Evolutionary conservation across 2,797 vertebrate species (phyloP).

Genomic region (Scolopax rusticola): DNA sequence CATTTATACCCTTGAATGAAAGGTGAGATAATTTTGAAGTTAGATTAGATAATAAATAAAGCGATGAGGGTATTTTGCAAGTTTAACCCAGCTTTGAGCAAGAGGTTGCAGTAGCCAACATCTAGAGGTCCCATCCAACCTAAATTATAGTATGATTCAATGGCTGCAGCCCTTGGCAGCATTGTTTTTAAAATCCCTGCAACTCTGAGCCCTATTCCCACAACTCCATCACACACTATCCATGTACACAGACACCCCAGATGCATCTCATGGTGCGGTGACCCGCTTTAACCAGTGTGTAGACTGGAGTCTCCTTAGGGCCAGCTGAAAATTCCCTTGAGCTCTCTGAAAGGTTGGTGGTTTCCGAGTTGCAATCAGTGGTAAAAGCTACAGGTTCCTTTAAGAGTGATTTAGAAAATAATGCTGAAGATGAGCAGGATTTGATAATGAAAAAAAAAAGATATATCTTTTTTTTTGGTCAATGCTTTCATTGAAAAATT

Average conservation of each 20-base stretch:
- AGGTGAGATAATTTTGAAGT: background rate
- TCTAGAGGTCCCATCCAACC: background rate
- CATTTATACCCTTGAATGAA: background rate
- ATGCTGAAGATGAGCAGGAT: background rate
- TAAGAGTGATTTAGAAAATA: slow-evolving; percentile 14
- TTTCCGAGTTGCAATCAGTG: background rate
- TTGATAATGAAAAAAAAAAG: background rate
- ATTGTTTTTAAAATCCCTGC: background rate
- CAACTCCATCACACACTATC: background rate
- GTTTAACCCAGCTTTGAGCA: background rate
- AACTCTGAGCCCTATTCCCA: background rate
- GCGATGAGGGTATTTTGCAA: background rate
- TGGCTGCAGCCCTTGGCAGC: background rate
- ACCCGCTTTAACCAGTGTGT: background rate
- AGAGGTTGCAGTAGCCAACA: background rate
- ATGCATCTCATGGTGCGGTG: background rate
- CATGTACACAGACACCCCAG: background rate
- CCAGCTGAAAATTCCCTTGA: background rate
- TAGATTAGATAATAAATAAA: background rate
- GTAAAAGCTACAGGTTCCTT: background rate
- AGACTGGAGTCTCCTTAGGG: background rate
- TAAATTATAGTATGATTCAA: background rate
- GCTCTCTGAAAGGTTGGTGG: background rate
- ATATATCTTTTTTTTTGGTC: background rate
- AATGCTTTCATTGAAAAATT: slow-evolving; percentile 36